A percentile compares a stretch with the other conserved stretches of the same genome.
Evolutionary conservation across 2,113 vertebrate species (phyloP).

Genomic region (Micromys minutus): DNA sequence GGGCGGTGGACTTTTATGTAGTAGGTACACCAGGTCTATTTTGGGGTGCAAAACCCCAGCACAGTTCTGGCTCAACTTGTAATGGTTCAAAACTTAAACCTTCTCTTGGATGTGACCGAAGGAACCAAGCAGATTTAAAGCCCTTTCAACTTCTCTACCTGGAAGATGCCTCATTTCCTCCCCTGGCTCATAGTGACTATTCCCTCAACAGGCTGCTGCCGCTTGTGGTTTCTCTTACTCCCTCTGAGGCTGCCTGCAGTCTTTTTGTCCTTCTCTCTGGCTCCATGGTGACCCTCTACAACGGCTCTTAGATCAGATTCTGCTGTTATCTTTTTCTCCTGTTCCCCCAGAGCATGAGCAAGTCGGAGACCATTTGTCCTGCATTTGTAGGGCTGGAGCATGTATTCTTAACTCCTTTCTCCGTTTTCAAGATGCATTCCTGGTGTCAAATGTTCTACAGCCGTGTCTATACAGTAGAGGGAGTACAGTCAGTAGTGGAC

Average conservation of each 20-base stretch:
- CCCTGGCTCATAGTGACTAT: too few species aligned
- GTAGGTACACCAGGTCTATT: background rate
- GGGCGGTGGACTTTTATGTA: background rate
- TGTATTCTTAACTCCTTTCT: background rate
- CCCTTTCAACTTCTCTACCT: background rate
- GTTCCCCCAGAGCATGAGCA: constrained; percentile 15
- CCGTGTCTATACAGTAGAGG: background rate
- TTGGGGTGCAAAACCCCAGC: background rate
- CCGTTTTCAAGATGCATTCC: background rate
- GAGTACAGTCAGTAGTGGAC: background rate
- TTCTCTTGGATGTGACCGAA: background rate
- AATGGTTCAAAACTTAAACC: constrained; percentile 30
- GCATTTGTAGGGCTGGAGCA: background rate
- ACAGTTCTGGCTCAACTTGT: background rate
- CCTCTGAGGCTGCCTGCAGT: background rate
- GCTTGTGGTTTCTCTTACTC: background rate
- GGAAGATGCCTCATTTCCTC: background rate
- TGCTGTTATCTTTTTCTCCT: background rate
- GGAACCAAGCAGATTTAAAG: constrained; percentile 6
- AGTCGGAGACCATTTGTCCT: background rate
- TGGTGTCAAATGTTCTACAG: background rate
- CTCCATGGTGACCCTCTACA: background rate
- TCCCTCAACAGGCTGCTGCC: background rate
- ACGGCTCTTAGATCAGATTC: constrained; percentile 19
- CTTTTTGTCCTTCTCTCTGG: background rate